Evolutionary conservation across 2,113 vertebrate species (phyloP).

Genomic region (Perca flavescens): DNA sequence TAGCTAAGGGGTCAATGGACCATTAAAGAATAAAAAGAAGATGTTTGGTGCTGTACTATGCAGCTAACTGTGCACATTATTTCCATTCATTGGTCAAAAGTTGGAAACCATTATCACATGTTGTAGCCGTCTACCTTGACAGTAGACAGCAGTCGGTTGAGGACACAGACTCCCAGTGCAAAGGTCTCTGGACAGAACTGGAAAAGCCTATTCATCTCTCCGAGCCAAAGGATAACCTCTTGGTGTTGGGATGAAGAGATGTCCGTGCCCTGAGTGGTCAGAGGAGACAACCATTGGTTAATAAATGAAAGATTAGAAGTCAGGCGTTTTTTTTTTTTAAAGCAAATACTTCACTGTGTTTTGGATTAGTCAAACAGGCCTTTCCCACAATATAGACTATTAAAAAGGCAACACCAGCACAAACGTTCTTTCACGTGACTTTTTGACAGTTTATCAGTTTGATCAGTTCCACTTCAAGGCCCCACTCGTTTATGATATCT

Average conservation of each 20-base stretch:
- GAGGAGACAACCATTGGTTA: not conserved
- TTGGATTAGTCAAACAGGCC: not conserved
- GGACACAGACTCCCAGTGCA: conserved; percentile 81
- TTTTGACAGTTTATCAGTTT: too few relatives aligned
- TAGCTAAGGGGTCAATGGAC: not conserved
- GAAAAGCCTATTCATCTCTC: conserved; percentile 78
- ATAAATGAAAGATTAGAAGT: not conserved
- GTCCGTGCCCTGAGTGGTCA: conserved; percentile 77
- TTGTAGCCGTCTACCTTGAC: conserved; percentile 73
- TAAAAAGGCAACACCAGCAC: not conserved
- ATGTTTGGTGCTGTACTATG: not conserved
- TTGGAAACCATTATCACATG: not conserved
- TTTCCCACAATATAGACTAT: not conserved
- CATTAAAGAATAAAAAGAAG: not conserved
- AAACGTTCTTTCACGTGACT: too few relatives aligned
- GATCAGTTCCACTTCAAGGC: too few relatives aligned
- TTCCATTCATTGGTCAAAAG: not conserved
- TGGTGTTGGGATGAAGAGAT: conserved; percentile 77
- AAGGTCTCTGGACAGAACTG: conserved; percentile 82
- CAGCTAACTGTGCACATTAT: not conserved
- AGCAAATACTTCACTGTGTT: not conserved
- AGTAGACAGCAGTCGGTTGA: conserved; percentile 82
- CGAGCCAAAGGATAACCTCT: conserved; percentile 81
- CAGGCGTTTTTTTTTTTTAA: not conserved
- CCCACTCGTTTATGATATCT: not conserved